phyloP scores from a whole-genome alignment of 2,888 invertebrate species.

The Ecliptopera silaceata region DNA sequence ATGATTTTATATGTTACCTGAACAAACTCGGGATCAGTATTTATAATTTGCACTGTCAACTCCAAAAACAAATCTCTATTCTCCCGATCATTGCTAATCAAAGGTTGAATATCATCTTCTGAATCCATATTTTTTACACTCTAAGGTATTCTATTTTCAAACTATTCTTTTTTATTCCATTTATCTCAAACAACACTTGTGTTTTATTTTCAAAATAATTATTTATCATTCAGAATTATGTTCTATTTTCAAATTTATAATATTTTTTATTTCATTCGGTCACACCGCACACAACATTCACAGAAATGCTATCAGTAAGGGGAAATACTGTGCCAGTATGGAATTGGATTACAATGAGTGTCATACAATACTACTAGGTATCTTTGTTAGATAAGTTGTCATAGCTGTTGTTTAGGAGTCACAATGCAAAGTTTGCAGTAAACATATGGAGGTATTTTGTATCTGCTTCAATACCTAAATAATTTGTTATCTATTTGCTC shows the following conservation, averaged over 20 bases:
- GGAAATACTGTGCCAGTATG: not conserved
- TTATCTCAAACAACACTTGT: too few species aligned
- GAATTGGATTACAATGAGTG: not conserved
- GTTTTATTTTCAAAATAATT: too few species aligned
- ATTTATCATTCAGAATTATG: too few species aligned
- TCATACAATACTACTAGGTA: not conserved
- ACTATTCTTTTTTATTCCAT: not conserved
- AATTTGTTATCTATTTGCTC: not conserved
- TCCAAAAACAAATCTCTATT: constrained; percentile 45
- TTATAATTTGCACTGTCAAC: constrained; percentile 53
- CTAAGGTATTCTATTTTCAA: not conserved
- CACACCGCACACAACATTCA: not conserved
- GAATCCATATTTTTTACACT: constrained; percentile 52
- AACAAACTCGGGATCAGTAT: constrained; percentile 66
- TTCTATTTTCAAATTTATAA: too few species aligned
- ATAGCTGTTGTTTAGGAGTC: not conserved
- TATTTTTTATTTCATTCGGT: not conserved
- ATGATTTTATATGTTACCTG: constrained; percentile 58
- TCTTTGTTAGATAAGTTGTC: not conserved
- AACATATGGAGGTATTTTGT: not conserved
- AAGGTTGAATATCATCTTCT: constrained; percentile 68
- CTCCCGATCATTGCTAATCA: constrained; percentile 59
- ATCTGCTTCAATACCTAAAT: not conserved
- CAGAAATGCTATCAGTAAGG: constrained; percentile 10
- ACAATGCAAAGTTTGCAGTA: not conserved